Base-by-base conservation (phyloP, 2,888 invertebrate species). In the Pollenia amentaria region DNA sequence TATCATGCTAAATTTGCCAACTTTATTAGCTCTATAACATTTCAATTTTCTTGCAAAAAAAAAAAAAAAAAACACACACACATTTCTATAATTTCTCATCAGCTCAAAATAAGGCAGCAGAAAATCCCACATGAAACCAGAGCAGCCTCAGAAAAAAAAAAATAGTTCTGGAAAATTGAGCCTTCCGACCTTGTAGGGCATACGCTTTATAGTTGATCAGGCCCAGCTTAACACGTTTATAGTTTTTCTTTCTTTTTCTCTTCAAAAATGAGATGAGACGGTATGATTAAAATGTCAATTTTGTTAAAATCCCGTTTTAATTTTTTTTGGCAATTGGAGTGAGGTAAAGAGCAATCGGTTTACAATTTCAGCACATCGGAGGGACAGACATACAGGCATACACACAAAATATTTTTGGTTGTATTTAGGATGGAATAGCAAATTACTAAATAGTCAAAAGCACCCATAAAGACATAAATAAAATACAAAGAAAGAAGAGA, bases 211-310 rank as follows among this genome's bases (percentile, higher is more conserved):
- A n/a, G 18, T 7, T 53, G 38, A 10, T 69, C 69, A 70, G 18
- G 29, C 14, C 8, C 3, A 21, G 60, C 79, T 81, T 81, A 48
- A 65, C 55, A 73, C 21, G 42, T 62, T 79, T 51, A 21, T 10
- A 44, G 11, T 51, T 40, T 62, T 16, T 42, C n/a, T 2, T 1
- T 18, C 21, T 38, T 46, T 12, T 1, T 55, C 48, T 21, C n/a
- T 46, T 3, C n/a, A 48, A 38, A 42, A 72, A 55, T 38, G 8
- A 70, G 40, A 55, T 62, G 29, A 76, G 76, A 21, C 76, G 57
- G 14, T 65, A 60, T 72, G 80, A 81, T 85, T 81, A 67, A 77
- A 77, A 72, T 81, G 85, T 67, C 76, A 81, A 85, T 67, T 77
- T 70, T 38, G 18, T 38, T 67, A 69, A 79, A 75, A 69, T 55